These are phyloP conservation scores for Hofmannophila pseudospretella DNA, from an alignment of 2,888 invertebrate genomes.

Conservation along the genomic window DNA sequence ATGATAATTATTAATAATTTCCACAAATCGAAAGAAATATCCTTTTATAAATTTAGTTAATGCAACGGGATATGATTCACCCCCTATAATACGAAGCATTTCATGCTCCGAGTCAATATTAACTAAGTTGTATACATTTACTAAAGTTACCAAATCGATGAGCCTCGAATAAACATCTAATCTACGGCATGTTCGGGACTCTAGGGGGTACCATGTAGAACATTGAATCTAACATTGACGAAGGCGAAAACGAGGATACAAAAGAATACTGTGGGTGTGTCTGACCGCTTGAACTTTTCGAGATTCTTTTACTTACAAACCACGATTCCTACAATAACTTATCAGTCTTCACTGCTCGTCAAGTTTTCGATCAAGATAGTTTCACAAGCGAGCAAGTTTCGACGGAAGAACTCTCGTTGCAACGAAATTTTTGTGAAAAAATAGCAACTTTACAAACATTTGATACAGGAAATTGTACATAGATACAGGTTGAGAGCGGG, in stretches of 20 bases:
- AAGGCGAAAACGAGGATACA: constrained; percentile 50
- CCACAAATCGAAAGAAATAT: constrained; percentile 36
- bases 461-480: constrained; percentile 65
- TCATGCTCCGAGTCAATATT: constrained; percentile 59
- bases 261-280: constrained; percentile 47
- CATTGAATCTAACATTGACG: constrained; percentile 69
- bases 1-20: constrained; percentile 36
- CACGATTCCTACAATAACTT: constrained; percentile 61
- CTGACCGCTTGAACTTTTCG: constrained; percentile 53
- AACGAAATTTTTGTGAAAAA: constrained; percentile 64
- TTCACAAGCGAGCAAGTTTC: constrained; percentile 60
- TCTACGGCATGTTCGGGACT: constrained; percentile 59
- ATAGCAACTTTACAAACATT: constrained; percentile 72
- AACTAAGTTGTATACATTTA: constrained; percentile 68
- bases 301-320: constrained; percentile 59
- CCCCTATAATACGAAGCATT: constrained; percentile 65
- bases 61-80: constrained; percentile 48
- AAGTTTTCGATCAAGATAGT: constrained; percentile 62
- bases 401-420: constrained; percentile 58
- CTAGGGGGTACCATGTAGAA: constrained; percentile 63
- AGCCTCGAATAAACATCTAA: constrained; percentile 66
- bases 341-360: constrained; percentile 76
- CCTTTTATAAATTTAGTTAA: constrained; percentile 31
- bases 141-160: constrained; percentile 64
- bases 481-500: constrained; percentile 43